A percentile compares a stretch with the other conserved stretches of the same genome.
These are phyloP conservation scores for Entelurus aequoreus DNA, from an alignment of 2,113 vertebrate species.

Conservation along the genomic window DNA sequence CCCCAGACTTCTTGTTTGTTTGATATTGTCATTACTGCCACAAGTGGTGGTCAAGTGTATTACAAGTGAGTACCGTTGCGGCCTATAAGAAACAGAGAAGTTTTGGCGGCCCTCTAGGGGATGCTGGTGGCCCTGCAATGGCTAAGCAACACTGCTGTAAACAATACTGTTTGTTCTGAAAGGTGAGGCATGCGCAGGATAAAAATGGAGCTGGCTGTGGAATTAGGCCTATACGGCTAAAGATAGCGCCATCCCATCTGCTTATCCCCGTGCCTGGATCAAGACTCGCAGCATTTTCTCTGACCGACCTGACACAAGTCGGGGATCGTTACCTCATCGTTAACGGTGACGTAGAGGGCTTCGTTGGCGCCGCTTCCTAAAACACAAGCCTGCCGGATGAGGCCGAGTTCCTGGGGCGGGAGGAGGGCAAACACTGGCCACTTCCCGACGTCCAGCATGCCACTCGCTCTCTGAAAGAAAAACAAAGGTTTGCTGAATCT, in stretches of 20 bases:
- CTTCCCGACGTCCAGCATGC: conserved; percentile 97
- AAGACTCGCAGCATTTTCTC: conserved; percentile 9
- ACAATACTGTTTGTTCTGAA: conserved; percentile 12
- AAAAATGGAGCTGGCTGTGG: conserved; percentile 52
- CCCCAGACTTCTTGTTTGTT: too few relatives aligned
- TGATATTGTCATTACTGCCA: too few relatives aligned
- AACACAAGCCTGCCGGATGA: conserved; percentile 91
- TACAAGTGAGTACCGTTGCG: too few relatives aligned
- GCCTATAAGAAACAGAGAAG: too few relatives aligned
- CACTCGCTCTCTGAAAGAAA: conserved; percentile 47
- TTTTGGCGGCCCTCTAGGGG: too few relatives aligned
- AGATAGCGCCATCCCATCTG: conserved; percentile 69
- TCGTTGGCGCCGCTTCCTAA: conserved; percentile 93
- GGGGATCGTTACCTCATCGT: conserved; percentile 82
- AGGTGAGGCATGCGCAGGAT: conserved; percentile 33
- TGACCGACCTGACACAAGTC: neutral
- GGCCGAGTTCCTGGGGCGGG: conserved; percentile 85
- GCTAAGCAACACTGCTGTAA: neutral
- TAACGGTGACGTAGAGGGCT: conserved; percentile 89
- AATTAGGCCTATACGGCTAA: conserved; percentile 65
- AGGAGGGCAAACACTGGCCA: conserved; percentile 97
- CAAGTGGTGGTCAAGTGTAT: too few relatives aligned
- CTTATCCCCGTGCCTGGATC: conserved; percentile 50
- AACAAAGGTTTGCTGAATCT: too few relatives aligned
- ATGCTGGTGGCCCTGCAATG: too few relatives aligned